Base-by-base conservation (phyloP, 35 echinoderm and acorn worm genomes). In the Heliocidaris erythrogramma region DNA sequence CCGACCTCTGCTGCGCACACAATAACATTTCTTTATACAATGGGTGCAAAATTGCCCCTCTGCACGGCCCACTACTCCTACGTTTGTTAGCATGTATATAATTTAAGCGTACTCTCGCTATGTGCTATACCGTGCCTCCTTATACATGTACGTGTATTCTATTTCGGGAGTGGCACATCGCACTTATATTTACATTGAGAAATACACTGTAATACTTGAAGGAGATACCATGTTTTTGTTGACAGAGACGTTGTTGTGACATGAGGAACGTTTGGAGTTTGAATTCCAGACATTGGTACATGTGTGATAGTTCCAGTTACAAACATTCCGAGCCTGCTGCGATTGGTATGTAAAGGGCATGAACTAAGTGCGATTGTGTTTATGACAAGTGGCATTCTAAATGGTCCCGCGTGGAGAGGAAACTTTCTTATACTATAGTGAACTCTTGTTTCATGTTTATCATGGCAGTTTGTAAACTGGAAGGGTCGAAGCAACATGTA, bases 31-130 rank as follows among this genome's bases (percentile, higher is more conserved):
- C 31, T 89, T n/a, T n/a, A n/a, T 47, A 31, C 31, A 89, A 89
- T 47, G 87, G 87, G 31, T 89, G 87, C 87, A 48, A 89, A 89
- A 14, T 42, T 47, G 31, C 31, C 87, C 87, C 87, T 48, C 87
- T 89, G 2, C 65, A 78, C 65, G 31, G 87, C 30, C 87, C 87
- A 16, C 31, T 89, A 48, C 87, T 47, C 87, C 87, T 48, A 16
- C 86, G 8, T 4, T 29, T 42, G 47, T 89, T 1, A 8, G n/a
- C 86, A 88, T 30, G 87, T 89, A 48, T 16, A 47, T 12, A 32
- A 86, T 13, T 29, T 13, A 30, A 21, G 27, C 21, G 9, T 86
- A 6, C 27, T 30, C 85, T 30, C n/a, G 69, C 5, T 32, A 0
- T 86, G 21, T 86, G 21, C 31, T 9, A 14, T 56, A 9, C 52